phyloP scores from a whole-genome alignment of 2,113 vertebrate species.

The Cyanistes caeruleus region DNA sequence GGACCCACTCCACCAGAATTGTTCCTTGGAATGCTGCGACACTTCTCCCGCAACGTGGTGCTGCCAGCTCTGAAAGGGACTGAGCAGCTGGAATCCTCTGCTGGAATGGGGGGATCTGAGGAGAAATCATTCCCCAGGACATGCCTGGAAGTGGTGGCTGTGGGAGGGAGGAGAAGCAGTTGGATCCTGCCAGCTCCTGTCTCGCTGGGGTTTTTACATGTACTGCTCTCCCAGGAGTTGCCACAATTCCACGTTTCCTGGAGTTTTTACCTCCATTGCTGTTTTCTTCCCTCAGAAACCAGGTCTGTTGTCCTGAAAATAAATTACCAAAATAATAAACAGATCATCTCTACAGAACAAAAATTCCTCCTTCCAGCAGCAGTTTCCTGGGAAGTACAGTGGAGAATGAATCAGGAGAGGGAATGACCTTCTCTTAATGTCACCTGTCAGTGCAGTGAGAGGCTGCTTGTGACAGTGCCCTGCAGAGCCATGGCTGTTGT shows the following conservation, averaged over 20 bases:
- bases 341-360: neutral
- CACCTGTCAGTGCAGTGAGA: conserved; percentile 58
- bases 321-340: neutral
- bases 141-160: neutral
- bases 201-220: neutral
- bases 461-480: conserved; percentile 53
- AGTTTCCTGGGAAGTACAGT: neutral
- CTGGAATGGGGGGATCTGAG: neutral
- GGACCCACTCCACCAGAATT: neutral
- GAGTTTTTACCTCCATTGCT: neutral
- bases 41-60: fast-evolving
- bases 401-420: conserved; percentile 20
- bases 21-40: fast-evolving
- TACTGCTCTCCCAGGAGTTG: neutral
- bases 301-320: neutral
- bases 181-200: neutral
- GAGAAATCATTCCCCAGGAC: neutral
- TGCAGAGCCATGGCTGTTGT: conserved; percentile 12
- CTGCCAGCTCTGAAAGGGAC: neutral
- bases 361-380: conserved; percentile 1
- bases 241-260: neutral
- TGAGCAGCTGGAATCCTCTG: neutral
- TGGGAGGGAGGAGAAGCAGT: neutral
- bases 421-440: conserved; percentile 73
- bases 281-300: neutral